Percentiles rank a stretch among this genome's conserved stretches.
Evolutionary conservation across 2,888 invertebrate species (phyloP).

Genomic region (Limnephilus marmoratus): DNA sequence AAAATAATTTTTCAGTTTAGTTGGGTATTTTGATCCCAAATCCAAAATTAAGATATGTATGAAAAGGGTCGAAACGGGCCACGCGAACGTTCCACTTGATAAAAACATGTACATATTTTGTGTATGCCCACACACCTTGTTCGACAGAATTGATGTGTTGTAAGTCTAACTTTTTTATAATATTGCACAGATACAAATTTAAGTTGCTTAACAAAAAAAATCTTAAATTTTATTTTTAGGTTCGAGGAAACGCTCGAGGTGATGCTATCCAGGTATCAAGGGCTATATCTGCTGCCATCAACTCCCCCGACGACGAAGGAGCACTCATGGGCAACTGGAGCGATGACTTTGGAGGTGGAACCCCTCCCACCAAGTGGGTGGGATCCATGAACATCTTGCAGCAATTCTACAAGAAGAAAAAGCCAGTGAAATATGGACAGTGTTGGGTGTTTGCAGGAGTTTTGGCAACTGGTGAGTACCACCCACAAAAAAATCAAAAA

Average conservation of each 20-base stretch:
- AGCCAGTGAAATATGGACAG: constrained; percentile 94
- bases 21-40: too few species aligned
- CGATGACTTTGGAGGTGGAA: constrained; percentile 90
- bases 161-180: background rate
- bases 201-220: background rate
- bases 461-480: constrained; percentile 84
- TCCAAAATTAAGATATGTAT: too few species aligned
- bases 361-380: constrained; percentile 92
- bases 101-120: too few species aligned
- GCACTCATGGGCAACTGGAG: constrained; percentile 93
- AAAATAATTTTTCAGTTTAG: too few species aligned
- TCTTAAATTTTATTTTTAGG: constrained; percentile 67
- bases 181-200: background rate
- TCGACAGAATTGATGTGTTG: too few species aligned
- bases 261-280: constrained; percentile 88
- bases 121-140: too few species aligned
- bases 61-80: too few species aligned
- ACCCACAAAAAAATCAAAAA: background rate
- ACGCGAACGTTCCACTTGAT: too few species aligned
- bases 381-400: constrained; percentile 92
- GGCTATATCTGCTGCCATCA: constrained; percentile 91
- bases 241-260: constrained; percentile 80
- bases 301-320: constrained; percentile 92
- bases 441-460: constrained; percentile 98
- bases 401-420: constrained; percentile 88